Evolutionary conservation across 2,888 invertebrate genomes (phyloP), one percentile per base, ranked within the genome.

Genomic region (Tuta absoluta): DNA sequence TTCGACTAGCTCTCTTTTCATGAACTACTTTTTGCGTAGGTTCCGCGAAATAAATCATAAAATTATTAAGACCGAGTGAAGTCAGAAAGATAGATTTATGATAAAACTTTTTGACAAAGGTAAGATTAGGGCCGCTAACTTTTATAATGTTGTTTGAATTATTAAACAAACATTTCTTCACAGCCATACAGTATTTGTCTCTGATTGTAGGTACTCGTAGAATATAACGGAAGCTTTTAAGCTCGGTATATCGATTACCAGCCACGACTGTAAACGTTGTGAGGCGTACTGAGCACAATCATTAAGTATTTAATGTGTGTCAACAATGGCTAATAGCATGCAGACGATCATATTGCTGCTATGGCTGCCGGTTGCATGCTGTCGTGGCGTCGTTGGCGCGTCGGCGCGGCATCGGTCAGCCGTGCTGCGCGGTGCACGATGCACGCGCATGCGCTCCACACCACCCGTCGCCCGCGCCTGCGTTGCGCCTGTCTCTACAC

Each of bases 321-420:
- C 85, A 89, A 89, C 84, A 89, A 66, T 63, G 80, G 81, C 82
- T 87, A 89, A 89, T 89, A 86, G 87, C 80, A 82, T 86, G 80
- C 83, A 80, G 74, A 78, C 81, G 87, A 87, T 88, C 85, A 82
- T 80, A 86, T 87, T 89, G 84, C 87, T 75, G 78, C n/a, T n/a
- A 75, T 78, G 78, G 75, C 76, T 77, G 74, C 23, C 12, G 12
- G 48, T n/a, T n/a, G n/a, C n/a, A n/a, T n/a, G n/a, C 48, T 33
- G 33, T 33, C 8, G 48, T 48, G 5, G 48, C 14, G 45, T 28
- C 2, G 33, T 33, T 1, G 33, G 8, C 1, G 10, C 33, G 33
- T 1, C 8, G 4, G 8, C 1, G 4, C 33, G 4, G 4, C 33
- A 10, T 33, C 10, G 33, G 33, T 33, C 10, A 10, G 33, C 0